Conservation (phyloP, 2,797 vertebrate genomes). For the Bufotes viridis region DNA sequence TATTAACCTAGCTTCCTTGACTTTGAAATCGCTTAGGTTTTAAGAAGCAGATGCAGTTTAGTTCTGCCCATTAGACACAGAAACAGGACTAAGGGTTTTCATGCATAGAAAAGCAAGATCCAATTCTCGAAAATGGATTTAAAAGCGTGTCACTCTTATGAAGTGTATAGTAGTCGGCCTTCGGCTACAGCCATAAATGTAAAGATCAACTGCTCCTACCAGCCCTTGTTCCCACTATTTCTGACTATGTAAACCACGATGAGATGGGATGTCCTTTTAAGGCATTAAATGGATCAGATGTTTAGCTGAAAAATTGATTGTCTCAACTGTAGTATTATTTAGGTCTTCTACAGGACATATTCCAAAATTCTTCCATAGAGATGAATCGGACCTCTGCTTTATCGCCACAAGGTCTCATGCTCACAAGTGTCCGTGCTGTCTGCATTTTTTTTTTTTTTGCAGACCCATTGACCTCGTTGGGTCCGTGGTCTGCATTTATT, state of each 20-base stretch:
- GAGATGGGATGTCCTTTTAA: too few relatives aligned
- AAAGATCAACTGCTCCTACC: neutral
- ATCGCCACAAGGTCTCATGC: too few relatives aligned
- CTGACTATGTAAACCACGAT: neutral
- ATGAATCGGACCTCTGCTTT: neutral
- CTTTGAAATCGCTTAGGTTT: slow-evolving; percentile 33
- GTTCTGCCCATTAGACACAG: slow-evolving; percentile 22
- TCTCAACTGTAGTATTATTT: neutral
- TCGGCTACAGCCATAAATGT: neutral
- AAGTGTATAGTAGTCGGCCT: neutral
- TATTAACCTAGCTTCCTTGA: slow-evolving; percentile 23
- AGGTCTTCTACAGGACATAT: too few relatives aligned
- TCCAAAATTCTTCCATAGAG: too few relatives aligned
- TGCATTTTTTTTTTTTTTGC: too few relatives aligned
- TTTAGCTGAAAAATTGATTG: neutral
- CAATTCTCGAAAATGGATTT: slow-evolving; percentile 22
- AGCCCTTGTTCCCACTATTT: neutral
- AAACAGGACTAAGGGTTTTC: neutral
- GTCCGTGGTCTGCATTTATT: too few relatives aligned
- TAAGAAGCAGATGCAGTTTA: slow-evolving; percentile 18
- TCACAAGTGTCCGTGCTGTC: too few relatives aligned
- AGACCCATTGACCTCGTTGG: too few relatives aligned
- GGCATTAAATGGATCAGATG: neutral
- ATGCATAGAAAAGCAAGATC: slow-evolving; percentile 8
- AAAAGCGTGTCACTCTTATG: slow-evolving; percentile 14